Percentiles rank a stretch among this genome's conserved stretches.
phyloP scores from a whole-genome alignment of 2,888 invertebrate species.

The Amphipyra tragopoginis region DNA sequence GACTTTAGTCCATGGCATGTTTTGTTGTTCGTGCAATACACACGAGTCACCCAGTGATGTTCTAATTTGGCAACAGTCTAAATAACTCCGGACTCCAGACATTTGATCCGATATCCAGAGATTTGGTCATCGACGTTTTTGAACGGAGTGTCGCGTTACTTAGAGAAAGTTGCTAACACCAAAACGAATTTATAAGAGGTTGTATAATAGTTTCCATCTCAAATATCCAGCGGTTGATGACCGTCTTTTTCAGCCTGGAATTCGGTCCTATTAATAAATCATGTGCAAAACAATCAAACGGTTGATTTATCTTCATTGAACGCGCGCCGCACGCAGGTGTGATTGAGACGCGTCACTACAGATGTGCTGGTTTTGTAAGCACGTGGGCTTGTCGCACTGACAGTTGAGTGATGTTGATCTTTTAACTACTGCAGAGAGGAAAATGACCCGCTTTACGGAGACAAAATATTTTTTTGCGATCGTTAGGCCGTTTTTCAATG shows the following conservation, averaged over 20 bases:
- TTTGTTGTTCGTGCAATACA: conserved; percentile 11
- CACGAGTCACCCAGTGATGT: conserved; percentile 13
- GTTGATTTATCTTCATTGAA: conserved; percentile 42
- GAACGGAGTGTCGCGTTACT: conserved; percentile 23
- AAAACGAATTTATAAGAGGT: background rate
- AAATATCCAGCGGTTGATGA: conserved; percentile 11
- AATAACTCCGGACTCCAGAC: conserved; percentile 41
- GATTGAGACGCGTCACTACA: conserved; percentile 42
- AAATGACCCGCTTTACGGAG: conserved; percentile 7
- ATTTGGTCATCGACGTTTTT: conserved; percentile 36
- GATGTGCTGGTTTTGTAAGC: conserved; percentile 17
- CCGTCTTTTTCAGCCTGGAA: conserved; percentile 26
- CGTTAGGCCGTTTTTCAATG: too few species aligned
- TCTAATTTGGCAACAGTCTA: conserved; percentile 46
- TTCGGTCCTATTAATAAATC: conserved; percentile 42
- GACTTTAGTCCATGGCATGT: background rate
- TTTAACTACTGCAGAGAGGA: conserved; percentile 4
- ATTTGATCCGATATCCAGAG: conserved; percentile 35
- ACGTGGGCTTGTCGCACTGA: conserved; percentile 34
- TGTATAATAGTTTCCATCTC: conserved; percentile 14
- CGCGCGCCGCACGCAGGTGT: conserved; percentile 40
- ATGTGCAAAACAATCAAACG: conserved; percentile 47
- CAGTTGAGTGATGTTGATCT: conserved; percentile 24
- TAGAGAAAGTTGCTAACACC: conserved; percentile 2
- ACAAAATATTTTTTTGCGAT: too few species aligned